Percentiles rank a stretch among this genome's conserved stretches.
Conservation (phyloP, 2,113 vertebrate species). For the Rostratula benghalensis region DNA sequence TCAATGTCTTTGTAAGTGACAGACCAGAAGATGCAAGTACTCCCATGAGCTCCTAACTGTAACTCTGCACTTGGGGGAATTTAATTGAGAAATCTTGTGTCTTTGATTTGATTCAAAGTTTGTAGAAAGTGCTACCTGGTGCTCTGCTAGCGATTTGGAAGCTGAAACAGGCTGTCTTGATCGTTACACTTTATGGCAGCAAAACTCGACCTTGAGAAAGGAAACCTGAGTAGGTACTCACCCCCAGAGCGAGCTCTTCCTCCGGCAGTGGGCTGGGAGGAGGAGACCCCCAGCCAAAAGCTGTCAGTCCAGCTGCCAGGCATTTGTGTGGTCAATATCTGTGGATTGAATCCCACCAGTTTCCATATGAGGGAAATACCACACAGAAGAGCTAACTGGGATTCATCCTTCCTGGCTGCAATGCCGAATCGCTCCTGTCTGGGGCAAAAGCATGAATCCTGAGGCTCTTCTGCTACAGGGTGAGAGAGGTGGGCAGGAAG, state of each 20-base stretch:
- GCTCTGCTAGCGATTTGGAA: neutral
- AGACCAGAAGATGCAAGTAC: neutral
- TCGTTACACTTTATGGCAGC: accelerated
- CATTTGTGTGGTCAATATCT: neutral
- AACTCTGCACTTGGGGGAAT: neutral
- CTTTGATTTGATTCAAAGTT: neutral
- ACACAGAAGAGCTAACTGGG: neutral
- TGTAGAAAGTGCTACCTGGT: neutral
- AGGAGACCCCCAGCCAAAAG: neutral
- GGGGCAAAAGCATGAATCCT: neutral
- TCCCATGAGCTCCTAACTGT: neutral
- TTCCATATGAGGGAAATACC: neutral
- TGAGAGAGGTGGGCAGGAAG: neutral
- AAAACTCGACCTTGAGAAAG: neutral
- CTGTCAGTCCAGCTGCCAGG: neutral
- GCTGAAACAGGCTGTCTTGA: neutral
- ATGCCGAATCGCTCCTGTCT: neutral
- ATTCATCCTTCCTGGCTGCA: neutral
- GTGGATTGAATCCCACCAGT: neutral
- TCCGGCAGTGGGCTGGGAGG: neutral
- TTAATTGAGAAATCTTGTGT: neutral
- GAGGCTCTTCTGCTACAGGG: neutral
- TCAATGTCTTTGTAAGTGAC: neutral
- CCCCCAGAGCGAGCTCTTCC: neutral
- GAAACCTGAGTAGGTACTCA: neutral